Evolutionary conservation across 2,113 vertebrate genomes (phyloP).

Genomic region (Poeciliopsis occidentalis): DNA sequence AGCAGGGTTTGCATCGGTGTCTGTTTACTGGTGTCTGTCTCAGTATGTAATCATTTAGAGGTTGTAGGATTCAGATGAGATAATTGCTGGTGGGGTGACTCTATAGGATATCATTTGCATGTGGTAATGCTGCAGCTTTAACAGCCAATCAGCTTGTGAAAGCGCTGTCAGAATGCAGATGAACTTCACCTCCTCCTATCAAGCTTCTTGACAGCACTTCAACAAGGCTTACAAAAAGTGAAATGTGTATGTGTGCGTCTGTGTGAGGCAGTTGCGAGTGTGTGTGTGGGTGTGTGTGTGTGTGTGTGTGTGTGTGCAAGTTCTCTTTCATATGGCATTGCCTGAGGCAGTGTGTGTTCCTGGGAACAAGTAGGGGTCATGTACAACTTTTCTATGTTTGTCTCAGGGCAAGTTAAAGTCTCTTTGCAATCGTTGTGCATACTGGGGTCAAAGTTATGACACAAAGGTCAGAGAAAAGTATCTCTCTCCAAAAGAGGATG

Average conservation of each 20-base stretch:
- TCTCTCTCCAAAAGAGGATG: not conserved
- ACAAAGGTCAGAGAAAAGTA: slow-evolving; percentile 33
- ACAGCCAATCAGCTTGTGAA: slow-evolving; percentile 44
- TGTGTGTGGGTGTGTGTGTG: not conserved
- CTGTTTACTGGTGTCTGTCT: slow-evolving; percentile 10
- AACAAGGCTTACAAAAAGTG: slow-evolving; percentile 15
- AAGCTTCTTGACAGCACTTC: slow-evolving; percentile 10
- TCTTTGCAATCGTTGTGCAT: slow-evolving; percentile 11
- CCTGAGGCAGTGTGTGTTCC: slow-evolving; percentile 36
- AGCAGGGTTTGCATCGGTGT: slow-evolving; percentile 5
- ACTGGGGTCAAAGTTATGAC: slow-evolving; percentile 19
- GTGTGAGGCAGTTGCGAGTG: not conserved
- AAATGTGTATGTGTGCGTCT: slow-evolving; percentile 1
- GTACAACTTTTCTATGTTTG: slow-evolving; percentile 45
- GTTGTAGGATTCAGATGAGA: slow-evolving; percentile 20
- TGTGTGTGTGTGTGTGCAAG: slow-evolving; percentile 2
- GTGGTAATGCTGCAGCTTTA: slow-evolving; percentile 39
- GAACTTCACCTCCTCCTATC: not conserved
- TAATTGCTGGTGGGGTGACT: not conserved
- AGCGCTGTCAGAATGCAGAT: slow-evolving; percentile 48
- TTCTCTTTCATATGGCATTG: slow-evolving; percentile 16
- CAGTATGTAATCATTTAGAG: slow-evolving; percentile 27
- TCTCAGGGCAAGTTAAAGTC: slow-evolving; percentile 27
- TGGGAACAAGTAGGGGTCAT: slow-evolving; percentile 39
- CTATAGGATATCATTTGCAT: slow-evolving; percentile 50